Percentiles rank a stretch among this genome's conserved stretches.
Evolutionary conservation across 2,888 invertebrate genomes (phyloP).

Genomic region (Plusia festucae): DNA sequence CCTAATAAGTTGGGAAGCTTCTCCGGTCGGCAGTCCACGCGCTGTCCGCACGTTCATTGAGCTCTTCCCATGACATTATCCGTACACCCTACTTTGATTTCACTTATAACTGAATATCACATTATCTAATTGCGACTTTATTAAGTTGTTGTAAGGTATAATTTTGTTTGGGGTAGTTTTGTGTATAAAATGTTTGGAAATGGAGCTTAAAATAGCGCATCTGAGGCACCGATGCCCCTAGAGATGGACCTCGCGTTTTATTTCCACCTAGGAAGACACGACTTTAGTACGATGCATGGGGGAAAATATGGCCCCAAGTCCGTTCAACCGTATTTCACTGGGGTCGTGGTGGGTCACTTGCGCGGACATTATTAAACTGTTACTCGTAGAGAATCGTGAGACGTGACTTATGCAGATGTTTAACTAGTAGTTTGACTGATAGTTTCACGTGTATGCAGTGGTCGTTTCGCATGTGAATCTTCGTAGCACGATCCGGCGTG

Average conservation of each 20-base stretch:
- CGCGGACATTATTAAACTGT: constrained; percentile 89
- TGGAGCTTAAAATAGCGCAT: constrained; percentile 81
- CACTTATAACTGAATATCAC: constrained; percentile 57
- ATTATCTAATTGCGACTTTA: constrained; percentile 45
- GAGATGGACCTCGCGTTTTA: constrained; percentile 89
- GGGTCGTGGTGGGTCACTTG: constrained; percentile 82
- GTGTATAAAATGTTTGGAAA: constrained; percentile 62
- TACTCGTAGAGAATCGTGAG: constrained; percentile 83
- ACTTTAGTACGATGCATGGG: constrained; percentile 86
- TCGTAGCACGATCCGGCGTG: constrained; percentile 79
- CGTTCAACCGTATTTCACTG: constrained; percentile 87
- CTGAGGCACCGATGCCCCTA: constrained; percentile 87
- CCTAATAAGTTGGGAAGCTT: constrained; percentile 73
- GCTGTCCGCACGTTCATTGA: constrained; percentile 88
- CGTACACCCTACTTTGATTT: constrained; percentile 63
- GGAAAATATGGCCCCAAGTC: constrained; percentile 87
- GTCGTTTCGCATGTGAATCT: constrained; percentile 86
- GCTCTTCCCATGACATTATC: constrained; percentile 90
- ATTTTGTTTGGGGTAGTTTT: constrained; percentile 15
- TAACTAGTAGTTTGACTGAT: constrained; percentile 88
- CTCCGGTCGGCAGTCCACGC: constrained; percentile 85
- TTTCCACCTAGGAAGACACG: constrained; percentile 89
- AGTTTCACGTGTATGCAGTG: constrained; percentile 84
- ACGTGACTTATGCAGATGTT: constrained; percentile 89
- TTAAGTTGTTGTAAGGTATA: neutral